Conservation (phyloP, 2,888 invertebrate species). For the Netelia fuscicornis region DNA sequence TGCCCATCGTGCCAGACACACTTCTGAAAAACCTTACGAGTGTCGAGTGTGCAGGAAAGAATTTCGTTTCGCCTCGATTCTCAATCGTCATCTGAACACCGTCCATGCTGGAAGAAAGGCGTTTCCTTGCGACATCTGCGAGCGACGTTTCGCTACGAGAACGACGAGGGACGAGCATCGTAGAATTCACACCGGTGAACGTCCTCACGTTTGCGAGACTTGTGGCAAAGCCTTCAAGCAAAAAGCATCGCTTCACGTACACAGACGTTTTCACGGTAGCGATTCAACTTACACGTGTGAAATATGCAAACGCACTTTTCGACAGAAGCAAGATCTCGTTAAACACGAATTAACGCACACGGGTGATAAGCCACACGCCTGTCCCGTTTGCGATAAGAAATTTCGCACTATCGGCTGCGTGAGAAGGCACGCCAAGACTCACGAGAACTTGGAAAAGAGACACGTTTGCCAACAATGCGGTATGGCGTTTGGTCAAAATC, state of each 20-base stretch:
- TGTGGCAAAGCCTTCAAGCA: constrained; percentile 85
- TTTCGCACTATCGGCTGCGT: constrained; percentile 85
- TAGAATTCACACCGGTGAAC: constrained; percentile 79
- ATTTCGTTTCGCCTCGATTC: constrained; percentile 78
- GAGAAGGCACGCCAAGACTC: constrained; percentile 86
- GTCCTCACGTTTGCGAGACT: constrained; percentile 82
- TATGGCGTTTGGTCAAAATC: constrained; percentile 84
- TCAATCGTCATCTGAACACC: constrained; percentile 78
- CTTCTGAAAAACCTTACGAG: constrained; percentile 75
- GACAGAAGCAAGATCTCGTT: constrained; percentile 85
- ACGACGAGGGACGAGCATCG: constrained; percentile 79
- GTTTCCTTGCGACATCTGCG: constrained; percentile 79
- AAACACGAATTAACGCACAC: constrained; percentile 85
- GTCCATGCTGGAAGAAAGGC: constrained; percentile 78
- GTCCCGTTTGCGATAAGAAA: constrained; percentile 85
- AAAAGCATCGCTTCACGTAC: constrained; percentile 84
- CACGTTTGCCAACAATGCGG: constrained; percentile 85
- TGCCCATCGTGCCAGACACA: constrained; percentile 76
- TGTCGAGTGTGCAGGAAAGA: constrained; percentile 80
- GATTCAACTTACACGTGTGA: constrained; percentile 69
- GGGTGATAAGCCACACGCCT: constrained; percentile 83
- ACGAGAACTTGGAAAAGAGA: constrained; percentile 80
- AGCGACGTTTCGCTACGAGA: constrained; percentile 76
- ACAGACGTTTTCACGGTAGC: constrained; percentile 79
- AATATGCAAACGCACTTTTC: constrained; percentile 83